phyloP scores from a whole-genome alignment of 2,797 vertebrate genomes.

The Eospalax fontanierii region DNA sequence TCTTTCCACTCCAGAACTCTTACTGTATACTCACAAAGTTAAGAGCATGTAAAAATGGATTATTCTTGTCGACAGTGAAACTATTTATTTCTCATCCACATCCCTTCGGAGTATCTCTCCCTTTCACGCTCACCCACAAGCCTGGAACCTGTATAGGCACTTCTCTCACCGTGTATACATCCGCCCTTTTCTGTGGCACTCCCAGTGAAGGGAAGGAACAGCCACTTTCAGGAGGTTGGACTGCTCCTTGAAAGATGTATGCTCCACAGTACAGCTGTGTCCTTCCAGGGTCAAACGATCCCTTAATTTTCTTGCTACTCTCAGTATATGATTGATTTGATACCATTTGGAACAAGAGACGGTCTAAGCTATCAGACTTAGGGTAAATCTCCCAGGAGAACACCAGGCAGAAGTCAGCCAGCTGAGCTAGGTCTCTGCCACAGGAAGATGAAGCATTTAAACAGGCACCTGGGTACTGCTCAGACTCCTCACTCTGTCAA shows the following conservation, averaged over 20 bases:
- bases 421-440: neutral
- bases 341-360: neutral
- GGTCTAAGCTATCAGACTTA: neutral
- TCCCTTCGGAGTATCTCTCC: neutral
- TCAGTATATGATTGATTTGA: neutral
- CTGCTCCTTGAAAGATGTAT: neutral
- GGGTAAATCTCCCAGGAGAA: neutral
- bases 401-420: neutral
- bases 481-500: neutral
- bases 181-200: too few relatives aligned
- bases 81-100: conserved; percentile 9
- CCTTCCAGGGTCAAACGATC: neutral
- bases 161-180: too few relatives aligned
- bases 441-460: neutral
- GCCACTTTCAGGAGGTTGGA: too few relatives aligned
- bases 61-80: conserved; percentile 44
- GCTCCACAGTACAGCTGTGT: neutral
- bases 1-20: conserved; percentile 52
- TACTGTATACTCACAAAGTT: conserved; percentile 28
- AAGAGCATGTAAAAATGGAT: conserved; percentile 64
- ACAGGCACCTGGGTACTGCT: neutral
- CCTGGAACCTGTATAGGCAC: too few relatives aligned
- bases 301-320: neutral
- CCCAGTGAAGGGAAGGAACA: too few relatives aligned
- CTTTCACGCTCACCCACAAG: too few relatives aligned